Percentiles rank a stretch among this genome's conserved stretches.
phyloP scores from a whole-genome alignment of 2,888 invertebrate genomes.

The Myathropa florea region DNA sequence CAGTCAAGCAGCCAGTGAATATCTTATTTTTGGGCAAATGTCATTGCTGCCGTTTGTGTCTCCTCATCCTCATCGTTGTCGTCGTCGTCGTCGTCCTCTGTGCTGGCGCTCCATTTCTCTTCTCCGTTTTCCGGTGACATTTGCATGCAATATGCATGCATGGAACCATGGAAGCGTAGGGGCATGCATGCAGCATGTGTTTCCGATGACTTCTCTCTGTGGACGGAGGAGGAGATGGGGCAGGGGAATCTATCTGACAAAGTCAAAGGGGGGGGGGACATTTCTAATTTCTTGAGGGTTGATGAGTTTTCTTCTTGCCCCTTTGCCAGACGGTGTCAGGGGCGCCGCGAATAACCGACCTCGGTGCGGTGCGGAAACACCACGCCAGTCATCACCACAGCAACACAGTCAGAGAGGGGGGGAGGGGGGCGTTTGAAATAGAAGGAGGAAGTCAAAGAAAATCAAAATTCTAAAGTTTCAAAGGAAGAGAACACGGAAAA shows the following conservation, averaged over 20 bases:
- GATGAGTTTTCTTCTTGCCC: conserved; percentile 63
- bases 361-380: background rate
- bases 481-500: conserved; percentile 34
- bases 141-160: conserved; percentile 59
- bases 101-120: background rate
- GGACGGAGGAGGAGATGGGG: background rate
- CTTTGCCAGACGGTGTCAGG: background rate
- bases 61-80: background rate
- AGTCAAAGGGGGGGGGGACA: conserved; percentile 1
- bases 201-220: conserved; percentile 44
- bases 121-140: conserved; percentile 37
- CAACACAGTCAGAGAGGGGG: background rate
- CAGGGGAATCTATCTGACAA: background rate
- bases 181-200: conserved; percentile 52
- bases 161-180: background rate
- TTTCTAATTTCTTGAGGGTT: conserved; percentile 61
- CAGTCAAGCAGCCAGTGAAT: conserved; percentile 11
- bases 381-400: background rate
- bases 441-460: conserved; percentile 45
- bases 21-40: conserved; percentile 56
- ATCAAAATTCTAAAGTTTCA: conserved; percentile 69
- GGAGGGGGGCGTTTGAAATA: background rate
- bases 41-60: conserved; percentile 29
- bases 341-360: background rate
- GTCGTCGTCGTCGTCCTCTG: background rate